Base-by-base conservation (phyloP, 2,888 invertebrate genomes). In the Orthonychiurus folsomi region DNA sequence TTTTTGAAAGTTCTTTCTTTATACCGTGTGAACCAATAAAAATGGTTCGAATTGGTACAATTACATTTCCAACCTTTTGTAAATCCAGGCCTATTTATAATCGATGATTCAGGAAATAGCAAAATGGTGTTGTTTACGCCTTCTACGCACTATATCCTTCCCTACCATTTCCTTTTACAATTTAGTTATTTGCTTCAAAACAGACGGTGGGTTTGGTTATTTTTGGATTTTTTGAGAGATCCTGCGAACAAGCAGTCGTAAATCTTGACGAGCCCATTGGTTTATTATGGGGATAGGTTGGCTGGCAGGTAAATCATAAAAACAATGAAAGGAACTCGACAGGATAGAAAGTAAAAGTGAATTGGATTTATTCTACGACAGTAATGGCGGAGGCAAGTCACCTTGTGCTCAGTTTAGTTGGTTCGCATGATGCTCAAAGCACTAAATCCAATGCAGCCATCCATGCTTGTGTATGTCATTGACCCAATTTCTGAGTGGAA, bases 401-500 rank as follows among this genome's bases (percentile, higher is more conserved):
- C 59, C 59, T 59, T 59, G 59, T 48, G 37, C 23, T 47, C 26
- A 23, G 5, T 28, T 5, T 21, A 5, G 24, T 27, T 47, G 50
- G 59, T 59, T n/a, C 23, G 3, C 20, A 50, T 23, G 25, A n/a
- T 3, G 48, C 48, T 21, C 52, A 52, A 3, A 52, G 52, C 5
- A n/a, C 52, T 3, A 37, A 9, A 12, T 52, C 20, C 12, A 23
- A 23, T 52, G 20, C 57, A 56, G n/a, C n/a, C n/a, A n/a, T n/a
- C n/a, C n/a, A n/a, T n/a, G n/a, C n/a, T 61, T 64, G 64, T 52
- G 59, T 63, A 69, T 68, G 72, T 72, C 69, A 72, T 72, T 72
- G 72, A 72, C 72, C 72, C 64, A 72, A 72, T 72, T 72, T 67
- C 66, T 48, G 62, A 63, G 64, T 28, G 25, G 37, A 69, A 72